Evolutionary conservation across 53 echinoderm and acorn worm genomes (phyloP).

Genomic region (Echinarachnius parma): DNA sequence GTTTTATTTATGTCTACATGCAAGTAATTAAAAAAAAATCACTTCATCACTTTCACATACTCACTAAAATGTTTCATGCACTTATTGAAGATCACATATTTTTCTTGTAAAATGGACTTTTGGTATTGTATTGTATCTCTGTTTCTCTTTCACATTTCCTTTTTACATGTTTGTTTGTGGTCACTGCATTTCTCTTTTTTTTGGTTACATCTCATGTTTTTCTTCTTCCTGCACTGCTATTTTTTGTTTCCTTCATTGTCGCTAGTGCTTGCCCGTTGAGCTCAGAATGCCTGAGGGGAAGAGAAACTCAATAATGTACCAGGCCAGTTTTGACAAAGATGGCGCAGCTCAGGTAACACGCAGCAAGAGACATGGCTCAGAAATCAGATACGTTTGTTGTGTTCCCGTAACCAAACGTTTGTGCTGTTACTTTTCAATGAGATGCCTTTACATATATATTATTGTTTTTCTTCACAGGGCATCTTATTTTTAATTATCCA

Average conservation of each 20-base stretch:
- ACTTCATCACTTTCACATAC: too few relatives aligned
- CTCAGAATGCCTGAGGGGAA: conserved; percentile 36
- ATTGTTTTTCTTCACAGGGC: too few relatives aligned
- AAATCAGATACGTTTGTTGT: conserved; percentile 32
- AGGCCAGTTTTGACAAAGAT: conserved; percentile 27
- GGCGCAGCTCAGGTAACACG: conserved; percentile 37
- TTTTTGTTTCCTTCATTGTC: conserved; percentile 24
- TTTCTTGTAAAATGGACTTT: too few relatives aligned
- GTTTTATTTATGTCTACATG: too few relatives aligned
- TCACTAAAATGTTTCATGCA: too few relatives aligned
- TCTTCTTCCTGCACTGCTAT: conserved; percentile 41
- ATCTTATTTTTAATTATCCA: too few relatives aligned
- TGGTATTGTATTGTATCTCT: background rate
- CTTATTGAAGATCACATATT: too few relatives aligned
- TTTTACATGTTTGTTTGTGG: background rate
- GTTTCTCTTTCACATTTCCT: conserved; percentile 27
- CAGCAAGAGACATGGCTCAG: conserved; percentile 2
- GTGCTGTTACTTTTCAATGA: too few relatives aligned
- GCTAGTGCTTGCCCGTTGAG: conserved; percentile 37
- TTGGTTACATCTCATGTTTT: conserved; percentile 18
- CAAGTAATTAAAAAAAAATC: too few relatives aligned
- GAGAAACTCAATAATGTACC: conserved; percentile 34
- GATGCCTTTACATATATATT: too few relatives aligned
- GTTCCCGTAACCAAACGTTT: background rate
- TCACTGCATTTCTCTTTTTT: conserved; percentile 30